A percentile compares a stretch with the other conserved stretches of the same genome.
These are phyloP conservation scores for Mimumesa dahlbomi DNA, from an alignment of 2,888 invertebrate genomes.

Conservation along the genomic window DNA sequence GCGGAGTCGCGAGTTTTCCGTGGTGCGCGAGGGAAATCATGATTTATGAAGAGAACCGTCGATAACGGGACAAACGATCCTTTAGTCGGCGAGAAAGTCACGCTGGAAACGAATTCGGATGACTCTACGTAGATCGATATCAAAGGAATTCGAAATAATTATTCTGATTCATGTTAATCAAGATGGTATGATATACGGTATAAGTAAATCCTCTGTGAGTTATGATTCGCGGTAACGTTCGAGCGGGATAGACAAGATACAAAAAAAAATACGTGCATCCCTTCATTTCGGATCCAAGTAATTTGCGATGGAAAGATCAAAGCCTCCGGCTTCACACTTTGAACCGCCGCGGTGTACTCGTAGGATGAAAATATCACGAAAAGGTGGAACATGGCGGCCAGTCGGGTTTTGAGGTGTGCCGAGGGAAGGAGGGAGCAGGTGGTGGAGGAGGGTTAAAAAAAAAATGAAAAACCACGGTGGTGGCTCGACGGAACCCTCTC, in stretches of 20 bases:
- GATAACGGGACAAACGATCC: not conserved
- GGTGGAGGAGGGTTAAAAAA: constrained; percentile 26
- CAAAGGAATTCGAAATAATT: too few relatives aligned
- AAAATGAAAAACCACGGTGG: constrained; percentile 32
- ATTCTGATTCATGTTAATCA: too few relatives aligned
- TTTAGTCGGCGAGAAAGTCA: not conserved
- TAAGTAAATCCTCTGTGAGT: too few relatives aligned
- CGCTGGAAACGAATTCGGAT: too few relatives aligned
- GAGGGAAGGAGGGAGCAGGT: too few relatives aligned
- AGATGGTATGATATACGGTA: too few relatives aligned
- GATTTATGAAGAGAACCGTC: constrained; percentile 7
- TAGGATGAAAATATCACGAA: constrained; percentile 26
- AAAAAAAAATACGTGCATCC: too few relatives aligned
- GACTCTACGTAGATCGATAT: too few relatives aligned
- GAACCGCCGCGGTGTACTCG: not conserved
- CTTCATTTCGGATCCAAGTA: too few relatives aligned
- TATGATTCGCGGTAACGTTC: too few relatives aligned
- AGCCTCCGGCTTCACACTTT: constrained; percentile 13
- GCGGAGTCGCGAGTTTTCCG: constrained; percentile 18
- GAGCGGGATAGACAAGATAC: too few relatives aligned
- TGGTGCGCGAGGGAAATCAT: constrained; percentile 2
- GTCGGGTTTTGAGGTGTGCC: not conserved
- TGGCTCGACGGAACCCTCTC: not conserved
- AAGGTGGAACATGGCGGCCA: too few relatives aligned
- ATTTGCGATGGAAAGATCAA: constrained; percentile 37